Percentiles rank a stretch among this genome's conserved stretches.
Evolutionary conservation across 2,797 vertebrate species (phyloP).

Genomic region (Crypturellus tataupa): DNA sequence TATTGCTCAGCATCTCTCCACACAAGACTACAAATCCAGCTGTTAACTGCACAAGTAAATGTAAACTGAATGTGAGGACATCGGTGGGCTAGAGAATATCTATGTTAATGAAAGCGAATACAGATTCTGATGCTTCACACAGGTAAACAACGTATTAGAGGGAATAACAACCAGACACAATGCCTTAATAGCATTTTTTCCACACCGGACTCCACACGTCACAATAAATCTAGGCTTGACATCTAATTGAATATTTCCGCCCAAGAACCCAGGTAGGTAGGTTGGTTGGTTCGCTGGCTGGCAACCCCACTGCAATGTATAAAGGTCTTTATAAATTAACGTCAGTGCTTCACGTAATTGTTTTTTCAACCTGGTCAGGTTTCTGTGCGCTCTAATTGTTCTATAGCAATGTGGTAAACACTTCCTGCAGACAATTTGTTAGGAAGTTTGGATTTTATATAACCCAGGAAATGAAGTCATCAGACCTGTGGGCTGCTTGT

Average conservation of each 20-base stretch:
- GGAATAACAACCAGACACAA: not conserved
- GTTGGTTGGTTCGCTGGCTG: not conserved
- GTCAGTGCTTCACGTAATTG: not conserved
- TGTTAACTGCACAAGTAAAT: not conserved
- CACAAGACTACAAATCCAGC: not conserved
- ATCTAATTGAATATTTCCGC: not conserved
- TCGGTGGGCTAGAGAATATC: not conserved
- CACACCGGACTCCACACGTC: not conserved
- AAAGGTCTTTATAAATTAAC: constrained; percentile 23
- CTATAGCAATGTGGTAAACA: constrained; percentile 58
- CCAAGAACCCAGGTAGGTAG: not conserved
- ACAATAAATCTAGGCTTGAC: not conserved
- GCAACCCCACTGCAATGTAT: not conserved
- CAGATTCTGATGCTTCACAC: not conserved
- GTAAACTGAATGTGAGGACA: not conserved
- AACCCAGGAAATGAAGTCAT: constrained; percentile 72
- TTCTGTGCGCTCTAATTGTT: constrained; percentile 48
- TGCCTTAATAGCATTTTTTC: not conserved
- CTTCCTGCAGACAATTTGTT: constrained; percentile 53
- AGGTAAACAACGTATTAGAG: not conserved
- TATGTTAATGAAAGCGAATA: not conserved
- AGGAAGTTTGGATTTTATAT: constrained; percentile 66
- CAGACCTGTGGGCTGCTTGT: constrained; percentile 30
- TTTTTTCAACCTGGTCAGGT: constrained; percentile 51
- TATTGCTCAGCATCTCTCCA: not conserved